Evolutionary conservation across 2,797 vertebrate genomes (phyloP), one percentile per base, ranked within the genome.

Genomic region (Halcyon smyrnensis): DNA sequence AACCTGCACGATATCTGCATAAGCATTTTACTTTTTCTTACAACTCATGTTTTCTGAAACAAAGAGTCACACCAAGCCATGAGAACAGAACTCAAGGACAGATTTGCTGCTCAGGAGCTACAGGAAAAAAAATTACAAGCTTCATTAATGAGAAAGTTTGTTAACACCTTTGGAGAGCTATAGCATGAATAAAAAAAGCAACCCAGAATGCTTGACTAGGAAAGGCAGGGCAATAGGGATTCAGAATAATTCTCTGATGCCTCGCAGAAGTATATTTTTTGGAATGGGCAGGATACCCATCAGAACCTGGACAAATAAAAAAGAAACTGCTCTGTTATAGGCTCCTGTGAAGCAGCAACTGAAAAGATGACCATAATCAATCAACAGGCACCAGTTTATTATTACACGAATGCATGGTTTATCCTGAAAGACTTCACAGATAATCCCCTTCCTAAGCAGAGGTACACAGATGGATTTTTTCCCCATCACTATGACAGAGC

Each of bases 1-100:
- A 83, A 85, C 11, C 27, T 82, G 59, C 70, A 30, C 8, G 45
- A 13, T n/a, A 80, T 34, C 51, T 93, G 41, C 46, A 60, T 21
- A 78, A 88, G 34, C 27, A 75, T 68, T 91, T 91, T 84, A 7
- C 32, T 80, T 75, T 90, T 81, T 48, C 41, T 91, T 68, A 73
- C 14, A 84, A 13, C 37, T 75, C 50, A 24, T 45, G 34, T 81
- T 41, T 83, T 84, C 46, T 73, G 37, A 30, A 75, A 78, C 41
- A n/a, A 88, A 14, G 48, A 77, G 32, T 68, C 82, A 81, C 27
- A 63, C 15, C n/a, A 76, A 60, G 32, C 21, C 4, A 3, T 25
- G 25, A 84, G 70, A 92, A 63, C 20, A 87, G 59, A 92, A 87
- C 39, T 82, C 37, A 73, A 83, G 82, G 69, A 75, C 43, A 71